phyloP scores from a whole-genome alignment of 1,140 invertebrate species.

The Oedothorax gibbosus region DNA sequence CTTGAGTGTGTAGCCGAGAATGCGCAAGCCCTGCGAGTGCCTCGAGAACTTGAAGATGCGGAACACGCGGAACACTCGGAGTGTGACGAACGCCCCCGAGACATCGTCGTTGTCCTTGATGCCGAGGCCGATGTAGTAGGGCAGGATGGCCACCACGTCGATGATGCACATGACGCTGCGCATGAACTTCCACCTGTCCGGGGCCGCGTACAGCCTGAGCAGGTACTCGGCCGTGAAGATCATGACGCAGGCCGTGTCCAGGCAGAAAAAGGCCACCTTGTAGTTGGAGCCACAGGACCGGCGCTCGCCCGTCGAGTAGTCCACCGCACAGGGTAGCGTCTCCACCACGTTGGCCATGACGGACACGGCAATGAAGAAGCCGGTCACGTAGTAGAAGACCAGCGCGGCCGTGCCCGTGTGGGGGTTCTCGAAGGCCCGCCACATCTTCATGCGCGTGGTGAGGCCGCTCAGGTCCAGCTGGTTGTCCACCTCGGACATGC shows the following conservation, averaged over 20 bases:
- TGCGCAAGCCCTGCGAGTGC: conserved; percentile 97
- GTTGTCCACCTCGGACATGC: conserved; percentile 91
- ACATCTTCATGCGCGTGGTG: conserved; percentile 95
- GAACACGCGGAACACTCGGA: conserved; percentile 98
- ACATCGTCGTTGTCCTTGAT: conserved; percentile 99
- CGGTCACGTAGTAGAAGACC: conserved; percentile 99
- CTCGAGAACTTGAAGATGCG: conserved; percentile 99
- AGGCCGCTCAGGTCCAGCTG: conserved; percentile 77
- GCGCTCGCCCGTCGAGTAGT: conserved; percentile 72
- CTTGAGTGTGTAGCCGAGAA: conserved; percentile 98
- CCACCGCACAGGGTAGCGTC: conserved; percentile 86
- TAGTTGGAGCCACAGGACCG: conserved; percentile 97
- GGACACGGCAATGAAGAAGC: conserved; percentile 99
- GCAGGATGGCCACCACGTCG: conserved; percentile 99
- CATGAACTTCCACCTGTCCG: conserved; percentile 97
- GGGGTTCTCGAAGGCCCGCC: conserved; percentile 99
- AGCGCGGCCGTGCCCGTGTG: conserved; percentile 97
- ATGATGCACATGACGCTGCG: conserved; percentile 98
- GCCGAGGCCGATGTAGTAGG: conserved; percentile 98
- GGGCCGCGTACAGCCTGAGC: conserved; percentile 95
- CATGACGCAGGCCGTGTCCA: conserved; percentile 99
- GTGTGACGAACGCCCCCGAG: conserved; percentile 98
- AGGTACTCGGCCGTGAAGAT: conserved; percentile 99
- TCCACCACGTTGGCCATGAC: conserved; percentile 99
- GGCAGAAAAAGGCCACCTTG: conserved; percentile 97